Evolutionary conservation across 2,888 invertebrate species (phyloP).

Genomic region (Drosophila emarginata): DNA sequence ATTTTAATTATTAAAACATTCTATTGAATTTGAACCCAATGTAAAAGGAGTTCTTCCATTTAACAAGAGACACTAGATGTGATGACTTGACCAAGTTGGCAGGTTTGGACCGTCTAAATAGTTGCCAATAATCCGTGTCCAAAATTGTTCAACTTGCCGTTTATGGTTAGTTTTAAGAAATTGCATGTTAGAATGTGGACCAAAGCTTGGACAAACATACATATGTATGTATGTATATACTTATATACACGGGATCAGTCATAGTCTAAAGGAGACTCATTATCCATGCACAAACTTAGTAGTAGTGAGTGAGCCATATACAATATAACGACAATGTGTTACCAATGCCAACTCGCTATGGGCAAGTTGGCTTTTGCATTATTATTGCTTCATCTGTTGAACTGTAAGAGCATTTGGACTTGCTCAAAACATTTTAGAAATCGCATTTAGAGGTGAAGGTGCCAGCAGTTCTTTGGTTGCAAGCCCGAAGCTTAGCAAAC

Average conservation of each 20-base stretch:
- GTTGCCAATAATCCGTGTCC: conserved; percentile 78
- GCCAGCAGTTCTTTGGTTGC: conserved; percentile 54
- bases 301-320: conserved; percentile 38
- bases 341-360: background rate
- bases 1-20: no score
- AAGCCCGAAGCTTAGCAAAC: conserved; percentile 41
- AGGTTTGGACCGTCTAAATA: conserved; percentile 64
- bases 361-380: conserved; percentile 60
- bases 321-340: no score
- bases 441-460: conserved; percentile 75
- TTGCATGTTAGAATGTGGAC: conserved; percentile 71
- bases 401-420: conserved; percentile 67
- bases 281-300: conserved; percentile 71
- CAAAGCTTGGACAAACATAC: background rate
- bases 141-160: conserved; percentile 73
- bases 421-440: conserved; percentile 73
- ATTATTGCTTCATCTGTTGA: conserved; percentile 66
- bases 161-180: conserved; percentile 79
- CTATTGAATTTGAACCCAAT: background rate
- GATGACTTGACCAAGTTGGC: conserved; percentile 62
- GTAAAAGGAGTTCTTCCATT: background rate
- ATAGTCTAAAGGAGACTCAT: conserved; percentile 47
- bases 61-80: conserved; percentile 54
- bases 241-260: background rate
- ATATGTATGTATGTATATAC: no score